Evolutionary conservation across 1,140 invertebrate genomes (phyloP).

Genomic region (Aphelinus atriplicis): DNA sequence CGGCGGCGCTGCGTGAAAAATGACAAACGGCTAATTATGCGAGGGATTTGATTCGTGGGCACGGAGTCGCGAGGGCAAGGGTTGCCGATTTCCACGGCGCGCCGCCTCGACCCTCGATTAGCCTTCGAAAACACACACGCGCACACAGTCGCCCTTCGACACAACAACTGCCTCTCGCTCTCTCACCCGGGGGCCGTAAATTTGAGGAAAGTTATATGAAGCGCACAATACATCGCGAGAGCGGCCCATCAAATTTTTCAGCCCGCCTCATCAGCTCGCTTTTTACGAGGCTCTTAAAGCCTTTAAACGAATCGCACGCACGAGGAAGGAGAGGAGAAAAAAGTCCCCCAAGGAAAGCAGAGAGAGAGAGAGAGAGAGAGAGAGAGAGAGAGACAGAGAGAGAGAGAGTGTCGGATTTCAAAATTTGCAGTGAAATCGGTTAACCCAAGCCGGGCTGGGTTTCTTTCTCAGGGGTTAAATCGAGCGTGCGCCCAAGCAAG

Average conservation of each 20-base stretch:
- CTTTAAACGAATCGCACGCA: slow-evolving; percentile 59
- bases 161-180: no score
- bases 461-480: slow-evolving; percentile 65
- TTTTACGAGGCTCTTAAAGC: slow-evolving; percentile 66
- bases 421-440: slow-evolving; percentile 64
- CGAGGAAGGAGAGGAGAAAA: not conserved
- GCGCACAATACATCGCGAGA: no score
- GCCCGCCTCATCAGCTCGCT: slow-evolving; percentile 44
- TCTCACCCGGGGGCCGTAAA: not conserved
- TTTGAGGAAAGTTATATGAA: slow-evolving; percentile 30
- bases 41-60: no score
- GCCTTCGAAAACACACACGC: no score
- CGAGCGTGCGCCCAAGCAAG: slow-evolving; percentile 55
- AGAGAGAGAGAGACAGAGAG: slow-evolving; percentile 36
- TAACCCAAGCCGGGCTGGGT: slow-evolving; percentile 55
- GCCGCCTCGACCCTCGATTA: no score
- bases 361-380: slow-evolving; percentile 32
- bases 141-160: no score
- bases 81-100: no score
- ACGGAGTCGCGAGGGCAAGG: no score
- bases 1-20: no score
- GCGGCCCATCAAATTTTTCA: slow-evolving; percentile 24
- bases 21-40: slow-evolving; percentile 33
- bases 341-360: slow-evolving; percentile 22
- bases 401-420: slow-evolving; percentile 54